These are phyloP conservation scores for Hoplostethus mediterraneus DNA, from an alignment of 2,797 vertebrate species.

Conservation along the genomic window DNA sequence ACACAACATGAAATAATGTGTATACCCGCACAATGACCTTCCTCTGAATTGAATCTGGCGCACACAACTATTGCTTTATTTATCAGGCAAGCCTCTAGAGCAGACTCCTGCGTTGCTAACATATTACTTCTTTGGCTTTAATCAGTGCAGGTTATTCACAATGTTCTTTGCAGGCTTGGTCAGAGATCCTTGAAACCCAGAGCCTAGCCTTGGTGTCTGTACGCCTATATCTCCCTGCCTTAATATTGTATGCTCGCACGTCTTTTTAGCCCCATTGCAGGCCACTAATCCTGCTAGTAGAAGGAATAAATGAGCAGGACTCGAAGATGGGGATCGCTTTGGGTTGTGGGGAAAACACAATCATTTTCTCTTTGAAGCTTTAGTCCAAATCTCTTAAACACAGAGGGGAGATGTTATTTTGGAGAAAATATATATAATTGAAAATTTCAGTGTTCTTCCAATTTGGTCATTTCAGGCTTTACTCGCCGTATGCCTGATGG, in stretches of 20 bases:
- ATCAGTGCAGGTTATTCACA: conserved; percentile 39
- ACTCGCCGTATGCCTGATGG: conserved; percentile 14
- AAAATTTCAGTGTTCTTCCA: conserved; percentile 60
- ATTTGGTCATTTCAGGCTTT: conserved; percentile 43
- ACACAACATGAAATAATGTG: conserved; percentile 26
- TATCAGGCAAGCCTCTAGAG: conserved; percentile 58
- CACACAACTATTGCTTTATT: conserved; percentile 61
- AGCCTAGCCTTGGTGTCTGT: conserved; percentile 38
- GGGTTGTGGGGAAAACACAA: conserved; percentile 6
- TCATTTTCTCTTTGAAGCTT: conserved; percentile 40
- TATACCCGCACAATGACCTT: conserved; percentile 56
- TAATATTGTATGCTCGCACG: conserved; percentile 12
- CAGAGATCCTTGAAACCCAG: conserved; percentile 46
- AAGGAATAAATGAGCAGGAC: conserved; percentile 39
- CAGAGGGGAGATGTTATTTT: conserved; percentile 25
- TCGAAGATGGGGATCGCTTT: conserved; percentile 27
- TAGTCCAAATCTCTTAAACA: conserved; percentile 34
- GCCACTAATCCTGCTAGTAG: conserved; percentile 50
- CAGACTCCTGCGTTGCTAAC: conserved; percentile 51
- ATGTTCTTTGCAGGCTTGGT: conserved; percentile 37
- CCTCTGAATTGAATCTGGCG: conserved; percentile 37
- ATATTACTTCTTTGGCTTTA: conserved; percentile 44
- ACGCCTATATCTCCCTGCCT: neutral
- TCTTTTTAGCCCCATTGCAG: conserved; percentile 3
- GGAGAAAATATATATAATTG: conserved; percentile 48